These are phyloP conservation scores for Aurelia sp. DNA, from an alignment of 30 jellyfish, hydroid and myxozoan species.

Conservation along the genomic window DNA sequence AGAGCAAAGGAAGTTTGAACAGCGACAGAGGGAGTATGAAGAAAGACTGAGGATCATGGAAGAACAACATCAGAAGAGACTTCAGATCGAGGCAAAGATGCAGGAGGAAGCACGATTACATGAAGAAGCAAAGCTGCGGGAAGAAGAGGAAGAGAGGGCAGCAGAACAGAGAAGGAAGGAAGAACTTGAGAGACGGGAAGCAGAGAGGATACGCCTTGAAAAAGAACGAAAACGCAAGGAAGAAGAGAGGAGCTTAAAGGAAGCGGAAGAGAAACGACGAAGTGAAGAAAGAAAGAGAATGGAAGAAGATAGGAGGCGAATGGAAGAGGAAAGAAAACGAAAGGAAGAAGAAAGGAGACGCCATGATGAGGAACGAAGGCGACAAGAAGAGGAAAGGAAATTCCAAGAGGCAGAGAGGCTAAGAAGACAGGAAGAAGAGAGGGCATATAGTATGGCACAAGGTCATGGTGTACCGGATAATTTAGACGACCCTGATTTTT, in stretches of 20 bases:
- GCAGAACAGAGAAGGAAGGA: not conserved
- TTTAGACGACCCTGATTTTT: slow-evolving; percentile 67
- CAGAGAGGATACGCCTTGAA: not conserved
- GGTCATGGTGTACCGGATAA: slow-evolving; percentile 25
- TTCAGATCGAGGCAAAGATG: slow-evolving; percentile 20
- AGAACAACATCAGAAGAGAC: slow-evolving; percentile 41
- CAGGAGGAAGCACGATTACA: slow-evolving; percentile 14
- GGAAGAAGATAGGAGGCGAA: slow-evolving; percentile 46
- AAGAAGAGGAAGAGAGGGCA: slow-evolving; percentile 6
- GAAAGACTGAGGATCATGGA: slow-evolving; percentile 43
- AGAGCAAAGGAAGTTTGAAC: slow-evolving; percentile 59
- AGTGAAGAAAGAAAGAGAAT: slow-evolving; percentile 30
- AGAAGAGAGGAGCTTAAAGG: slow-evolving; percentile 7
- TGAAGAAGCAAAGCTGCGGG: slow-evolving; percentile 15
- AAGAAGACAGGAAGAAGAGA: slow-evolving; percentile 51
- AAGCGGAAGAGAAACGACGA: slow-evolving; percentile 28
- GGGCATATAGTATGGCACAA: slow-evolving; percentile 33
- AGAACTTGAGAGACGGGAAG: slow-evolving; percentile 26
- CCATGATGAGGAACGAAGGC: not conserved
- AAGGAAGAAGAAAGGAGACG: slow-evolving; percentile 37
- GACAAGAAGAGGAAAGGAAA: slow-evolving; percentile 21
- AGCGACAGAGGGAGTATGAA: slow-evolving; percentile 64
- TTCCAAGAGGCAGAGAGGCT: slow-evolving; percentile 31
- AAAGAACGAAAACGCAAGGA: slow-evolving; percentile 8
- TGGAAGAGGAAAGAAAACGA: slow-evolving; percentile 44